Evolutionary conservation across 2,888 invertebrate species (phyloP), one percentile per base, ranked within the genome.

Genomic region (Spodoptera exigua): DNA sequence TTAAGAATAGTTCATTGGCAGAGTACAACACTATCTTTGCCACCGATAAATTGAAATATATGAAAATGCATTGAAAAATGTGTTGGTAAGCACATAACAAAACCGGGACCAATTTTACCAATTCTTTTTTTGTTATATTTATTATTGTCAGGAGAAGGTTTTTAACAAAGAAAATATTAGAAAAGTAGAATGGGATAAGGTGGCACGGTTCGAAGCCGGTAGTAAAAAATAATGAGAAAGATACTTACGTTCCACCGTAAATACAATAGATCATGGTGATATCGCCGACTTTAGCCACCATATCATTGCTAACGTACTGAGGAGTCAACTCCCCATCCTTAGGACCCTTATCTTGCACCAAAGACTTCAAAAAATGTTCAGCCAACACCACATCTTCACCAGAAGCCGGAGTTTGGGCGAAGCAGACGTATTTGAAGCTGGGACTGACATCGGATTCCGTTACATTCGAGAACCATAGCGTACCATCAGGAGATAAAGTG

Each of bases 161-260:
- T n/a, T n/a, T n/a, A n/a, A n/a, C n/a, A n/a, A n/a, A n/a, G n/a
- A n/a, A n/a, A n/a, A n/a, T n/a, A n/a, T n/a, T n/a, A n/a, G n/a
- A n/a, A n/a, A n/a, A n/a, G n/a, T n/a, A n/a, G n/a, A n/a, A n/a
- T n/a, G n/a, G n/a, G n/a, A n/a, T n/a, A n/a, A n/a, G n/a, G n/a
- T n/a, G n/a, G n/a, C n/a, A n/a, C n/a, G n/a, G n/a, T 13, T 37
- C 5, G 13, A 37, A 5, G 7, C 13, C 13, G 2, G 4, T 4
- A 18, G 7, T 3, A 41, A 18, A 1, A 41, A 14, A 13, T 2
- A 36, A 18, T 18, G 3, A 7, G 14, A 37, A 12, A 46, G 49
- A 14, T 27, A 89, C 91, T 90, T 49, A 93, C 93, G 84, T 89
- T 62, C 93, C 91, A 43, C 91, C 91, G 52, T 88, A 92, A 37